Conservation (phyloP, 1,140 invertebrate genomes). For the Drosophila orena region DNA sequence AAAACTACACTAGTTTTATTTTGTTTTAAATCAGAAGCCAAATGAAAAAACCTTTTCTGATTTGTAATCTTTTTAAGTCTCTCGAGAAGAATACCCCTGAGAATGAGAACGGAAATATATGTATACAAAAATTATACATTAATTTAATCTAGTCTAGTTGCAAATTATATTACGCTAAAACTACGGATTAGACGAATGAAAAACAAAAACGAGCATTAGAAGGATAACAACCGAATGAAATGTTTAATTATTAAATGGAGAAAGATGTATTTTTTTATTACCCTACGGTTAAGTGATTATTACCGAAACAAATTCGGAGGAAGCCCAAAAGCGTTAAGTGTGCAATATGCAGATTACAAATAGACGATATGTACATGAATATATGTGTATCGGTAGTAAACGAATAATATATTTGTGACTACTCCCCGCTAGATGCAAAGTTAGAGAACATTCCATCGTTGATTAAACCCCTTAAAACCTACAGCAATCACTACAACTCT, state of each 20-base stretch:
- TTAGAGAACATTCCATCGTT: conserved; percentile 26
- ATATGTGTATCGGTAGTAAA: conserved; percentile 22
- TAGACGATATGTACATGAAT: conserved; percentile 23
- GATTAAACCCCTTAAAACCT: conserved; percentile 29
- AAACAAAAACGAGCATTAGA: conserved; percentile 1
- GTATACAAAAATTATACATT: conserved; percentile 37
- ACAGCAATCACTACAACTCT: conserved; percentile 20
- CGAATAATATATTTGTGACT: conserved; percentile 29
- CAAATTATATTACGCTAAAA: conserved; percentile 57
- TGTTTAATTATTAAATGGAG: conserved; percentile 35
- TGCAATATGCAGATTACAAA: conserved; percentile 27
- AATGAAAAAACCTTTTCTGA: background rate
- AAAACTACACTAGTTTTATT: background rate
- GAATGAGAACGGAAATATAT: conserved; percentile 33
- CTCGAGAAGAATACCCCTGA: conserved; percentile 14
- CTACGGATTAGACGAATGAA: conserved; percentile 28
- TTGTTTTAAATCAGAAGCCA: background rate
- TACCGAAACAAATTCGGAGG: background rate
- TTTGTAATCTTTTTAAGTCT: background rate
- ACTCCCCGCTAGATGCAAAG: conserved; percentile 19
- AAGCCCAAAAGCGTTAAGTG: conserved; percentile 23
- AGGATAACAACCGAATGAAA: conserved; percentile 1
- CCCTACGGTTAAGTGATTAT: conserved; percentile 37
- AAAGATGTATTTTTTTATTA: conserved; percentile 77
- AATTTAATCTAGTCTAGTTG: conserved; percentile 51